Percentiles rank a stretch among this genome's conserved stretches.
Evolutionary conservation across 2,113 vertebrate species (phyloP).

Genomic region (Xenopus laevis): DNA sequence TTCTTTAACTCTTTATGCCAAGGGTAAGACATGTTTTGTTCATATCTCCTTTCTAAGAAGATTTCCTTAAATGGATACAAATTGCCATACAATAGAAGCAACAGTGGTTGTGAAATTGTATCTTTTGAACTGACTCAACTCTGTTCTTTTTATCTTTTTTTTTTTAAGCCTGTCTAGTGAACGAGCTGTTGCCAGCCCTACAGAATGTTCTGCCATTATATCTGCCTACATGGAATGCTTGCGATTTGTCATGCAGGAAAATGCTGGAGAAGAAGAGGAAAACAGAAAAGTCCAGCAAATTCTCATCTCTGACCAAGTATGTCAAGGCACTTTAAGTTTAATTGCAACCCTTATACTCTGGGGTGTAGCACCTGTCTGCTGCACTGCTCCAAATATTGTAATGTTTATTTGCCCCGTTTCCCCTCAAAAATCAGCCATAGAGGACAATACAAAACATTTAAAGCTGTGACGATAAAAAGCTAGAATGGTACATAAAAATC

Average conservation of each 20-base stretch:
- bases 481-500: constrained; percentile 3
- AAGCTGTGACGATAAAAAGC: constrained; percentile 41
- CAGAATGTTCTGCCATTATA: constrained; percentile 79
- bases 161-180: constrained; percentile 75
- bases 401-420: too few species aligned
- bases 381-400: too few species aligned
- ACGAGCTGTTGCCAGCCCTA: constrained; percentile 70
- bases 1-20: constrained; percentile 78
- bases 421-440: too few species aligned
- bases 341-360: too few species aligned
- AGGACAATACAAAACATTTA: too few species aligned
- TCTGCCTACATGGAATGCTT: constrained; percentile 82
- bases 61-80: too few species aligned
- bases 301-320: constrained; percentile 85
- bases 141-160: too few species aligned
- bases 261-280: constrained; percentile 61
- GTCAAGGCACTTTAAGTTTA: background rate
- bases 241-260: constrained; percentile 74
- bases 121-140: too few species aligned
- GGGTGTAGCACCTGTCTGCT: background rate
- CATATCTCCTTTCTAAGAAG: background rate
- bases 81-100: too few species aligned
- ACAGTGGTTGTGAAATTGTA: too few species aligned
- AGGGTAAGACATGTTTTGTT: constrained; percentile 68
- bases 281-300: constrained; percentile 70